These are phyloP conservation scores for Chironomus riparius DNA, from an alignment of 2,888 invertebrate genomes.

Conservation along the genomic window DNA sequence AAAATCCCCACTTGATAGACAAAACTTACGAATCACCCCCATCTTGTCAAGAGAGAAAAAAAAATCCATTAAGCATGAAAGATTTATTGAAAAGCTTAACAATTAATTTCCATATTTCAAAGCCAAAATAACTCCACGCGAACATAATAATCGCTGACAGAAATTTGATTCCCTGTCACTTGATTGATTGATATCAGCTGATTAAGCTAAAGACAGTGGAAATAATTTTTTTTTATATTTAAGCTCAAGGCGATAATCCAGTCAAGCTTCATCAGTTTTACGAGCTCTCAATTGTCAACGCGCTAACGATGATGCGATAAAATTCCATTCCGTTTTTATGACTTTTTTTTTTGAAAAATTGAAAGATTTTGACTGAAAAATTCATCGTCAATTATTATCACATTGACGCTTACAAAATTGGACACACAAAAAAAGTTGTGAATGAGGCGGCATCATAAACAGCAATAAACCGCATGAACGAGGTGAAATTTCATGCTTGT, in stretches of 20 bases:
- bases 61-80: no score
- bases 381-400: neutral
- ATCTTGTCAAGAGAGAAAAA: no score
- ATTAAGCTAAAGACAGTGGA: no score
- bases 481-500: neutral
- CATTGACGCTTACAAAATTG: neutral
- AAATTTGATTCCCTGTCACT: no score
- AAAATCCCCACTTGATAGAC: no score
- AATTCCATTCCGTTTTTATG: neutral
- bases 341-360: no score
- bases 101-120: no score
- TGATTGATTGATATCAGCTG: no score
- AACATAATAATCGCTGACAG: no score
- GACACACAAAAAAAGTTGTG: neutral
- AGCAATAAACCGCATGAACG: neutral
- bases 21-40: no score
- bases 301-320: neutral
- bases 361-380: neutral
- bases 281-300: neutral
- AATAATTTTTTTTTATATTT: neutral
- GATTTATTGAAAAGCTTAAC: no score
- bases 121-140: no score
- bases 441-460: neutral
- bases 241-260: neutral
- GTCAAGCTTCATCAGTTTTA: neutral